Base-by-base conservation (phyloP, 1,140 invertebrate genomes). In the Diploscapter pachys region DNA sequence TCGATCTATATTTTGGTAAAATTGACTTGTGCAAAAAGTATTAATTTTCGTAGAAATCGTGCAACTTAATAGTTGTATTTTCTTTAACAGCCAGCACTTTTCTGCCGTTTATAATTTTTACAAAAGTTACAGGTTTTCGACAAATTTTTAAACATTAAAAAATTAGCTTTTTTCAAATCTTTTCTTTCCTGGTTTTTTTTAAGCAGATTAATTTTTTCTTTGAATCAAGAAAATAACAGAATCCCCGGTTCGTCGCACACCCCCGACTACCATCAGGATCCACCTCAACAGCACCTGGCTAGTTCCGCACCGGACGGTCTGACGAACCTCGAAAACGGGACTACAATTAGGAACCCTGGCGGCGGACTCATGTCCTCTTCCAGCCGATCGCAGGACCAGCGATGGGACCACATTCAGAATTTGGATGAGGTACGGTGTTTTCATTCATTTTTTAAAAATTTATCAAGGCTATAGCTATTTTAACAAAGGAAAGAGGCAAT, bases 341-440 rank as follows among this genome's bases (percentile, higher is more conserved):
- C 31, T 31, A 31, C 31, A 31, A 31, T 31, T 31, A 31, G 31
- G 31, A 31, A 31, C 31, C 31, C 31, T 31, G 31, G 31, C 31
- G 31, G 31, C 31, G 31, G 31, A 31, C 31, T 71, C 55, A 64
- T 13, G 6, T 49, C 74, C 4, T 75, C 76, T 3, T 74, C 72
- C 8, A 59, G 67, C 2, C 71, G 71, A 61, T 50, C 62, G 4
- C 31, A 56, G 3, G 48, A 72, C 11, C 71, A 72, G 31, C 89
- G 91, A 85, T 98, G 95, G 95, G 96, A 95, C 86, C 95, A 98
- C 85, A 92, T 98, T 77, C 92, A 94, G 86, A 93, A 98, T 87
- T 87, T 98, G 69, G 96, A 98, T 87, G 92, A 93, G 9, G 81
- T 85, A 54, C 31, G 31, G 31, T 31, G 31, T 31, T 31, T 31